phyloP scores from a whole-genome alignment of 2,888 invertebrate genomes.

The Lysandra coridon region DNA sequence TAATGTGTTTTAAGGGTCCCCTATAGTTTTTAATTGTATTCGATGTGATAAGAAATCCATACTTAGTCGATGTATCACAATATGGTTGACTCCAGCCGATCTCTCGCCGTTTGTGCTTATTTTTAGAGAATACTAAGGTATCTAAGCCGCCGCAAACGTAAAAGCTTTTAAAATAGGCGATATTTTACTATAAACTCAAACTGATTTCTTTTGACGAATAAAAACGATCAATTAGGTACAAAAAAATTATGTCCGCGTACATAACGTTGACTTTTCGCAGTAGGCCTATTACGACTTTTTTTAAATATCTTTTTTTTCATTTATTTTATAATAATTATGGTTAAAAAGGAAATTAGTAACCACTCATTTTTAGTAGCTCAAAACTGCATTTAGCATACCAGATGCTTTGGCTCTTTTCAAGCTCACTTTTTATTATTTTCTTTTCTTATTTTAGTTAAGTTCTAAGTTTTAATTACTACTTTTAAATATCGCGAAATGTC shows the following conservation, averaged over 20 bases:
- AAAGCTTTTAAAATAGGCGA: background rate
- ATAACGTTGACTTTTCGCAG: background rate
- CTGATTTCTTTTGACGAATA: background rate
- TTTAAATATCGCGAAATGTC: slow-evolving; percentile 77
- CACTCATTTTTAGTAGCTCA: slow-evolving; percentile 49
- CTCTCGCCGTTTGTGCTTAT: slow-evolving; percentile 54
- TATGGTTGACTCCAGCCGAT: slow-evolving; percentile 64
- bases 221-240: background rate
- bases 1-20: slow-evolving; percentile 63
- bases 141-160: background rate
- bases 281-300: background rate
- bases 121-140: slow-evolving; percentile 21
- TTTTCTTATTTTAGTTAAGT: slow-evolving; percentile 54
- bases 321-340: background rate
- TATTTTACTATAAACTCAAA: background rate
- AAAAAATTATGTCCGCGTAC: background rate
- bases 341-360: background rate
- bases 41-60: slow-evolving; percentile 67
- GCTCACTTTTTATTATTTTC: slow-evolving; percentile 48
- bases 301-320: background rate
- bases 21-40: slow-evolving; percentile 70
- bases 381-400: slow-evolving; percentile 54
- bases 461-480: slow-evolving; percentile 50
- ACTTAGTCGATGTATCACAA: slow-evolving; percentile 72
- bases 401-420: slow-evolving; percentile 54